Conservation (phyloP, 2,888 invertebrate genomes). For the Tigriopus californicus region DNA sequence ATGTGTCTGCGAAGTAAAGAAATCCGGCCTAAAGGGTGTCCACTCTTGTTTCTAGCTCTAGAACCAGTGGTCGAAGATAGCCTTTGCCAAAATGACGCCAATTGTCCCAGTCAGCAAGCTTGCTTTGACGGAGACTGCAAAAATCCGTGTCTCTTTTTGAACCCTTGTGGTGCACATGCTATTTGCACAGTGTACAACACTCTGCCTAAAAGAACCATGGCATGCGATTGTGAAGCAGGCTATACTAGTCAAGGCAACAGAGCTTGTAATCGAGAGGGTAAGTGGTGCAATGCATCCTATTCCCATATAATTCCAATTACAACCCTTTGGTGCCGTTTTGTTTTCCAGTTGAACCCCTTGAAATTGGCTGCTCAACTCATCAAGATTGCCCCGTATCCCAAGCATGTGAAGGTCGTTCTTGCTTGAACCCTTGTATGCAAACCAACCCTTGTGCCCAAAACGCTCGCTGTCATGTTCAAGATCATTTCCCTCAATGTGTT, state of each 20-base stretch:
- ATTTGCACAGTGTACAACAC: slow-evolving; percentile 68
- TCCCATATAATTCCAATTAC: no score
- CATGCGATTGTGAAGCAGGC: slow-evolving; percentile 64
- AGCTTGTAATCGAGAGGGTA: slow-evolving; percentile 22
- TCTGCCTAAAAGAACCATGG: slow-evolving; percentile 65
- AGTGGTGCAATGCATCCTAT: no score
- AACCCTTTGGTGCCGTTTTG: no score
- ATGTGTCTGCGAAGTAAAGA: no score
- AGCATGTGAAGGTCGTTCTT: slow-evolving; percentile 43
- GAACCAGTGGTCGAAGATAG: slow-evolving; percentile 31
- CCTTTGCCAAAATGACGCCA: slow-evolving; percentile 20
- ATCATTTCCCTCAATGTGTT: slow-evolving; percentile 57
- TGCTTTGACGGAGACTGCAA: slow-evolving; percentile 59
- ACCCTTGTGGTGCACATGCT: slow-evolving; percentile 46
- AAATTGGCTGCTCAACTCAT: slow-evolving; percentile 10
- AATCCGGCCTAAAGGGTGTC: no score
- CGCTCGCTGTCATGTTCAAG: slow-evolving; percentile 60
- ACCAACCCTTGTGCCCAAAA: slow-evolving; percentile 44
- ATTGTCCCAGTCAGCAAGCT: slow-evolving; percentile 43
- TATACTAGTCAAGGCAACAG: slow-evolving; percentile 67
- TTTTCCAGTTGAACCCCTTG: slow-evolving; percentile 6
- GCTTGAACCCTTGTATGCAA: slow-evolving; percentile 27
- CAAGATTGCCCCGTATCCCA: slow-evolving; percentile 52
- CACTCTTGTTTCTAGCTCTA: slow-evolving; percentile 21
- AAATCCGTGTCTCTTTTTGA: slow-evolving; percentile 51